A percentile compares a stretch with the other conserved stretches of the same genome.
Conservation (phyloP, 2,888 invertebrate genomes). For the Gordius sp. region DNA sequence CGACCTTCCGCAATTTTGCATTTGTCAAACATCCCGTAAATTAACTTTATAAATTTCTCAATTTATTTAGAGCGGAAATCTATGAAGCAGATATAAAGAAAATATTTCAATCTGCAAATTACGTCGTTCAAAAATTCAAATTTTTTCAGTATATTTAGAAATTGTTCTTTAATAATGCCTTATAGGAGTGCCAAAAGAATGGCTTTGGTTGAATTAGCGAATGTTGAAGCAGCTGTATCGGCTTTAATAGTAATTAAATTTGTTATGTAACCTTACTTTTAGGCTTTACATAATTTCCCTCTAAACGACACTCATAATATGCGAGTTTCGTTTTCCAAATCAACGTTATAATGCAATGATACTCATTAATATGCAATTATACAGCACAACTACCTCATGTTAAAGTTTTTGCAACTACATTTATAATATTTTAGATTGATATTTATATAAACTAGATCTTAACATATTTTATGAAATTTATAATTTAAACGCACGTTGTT, state of each 20-base stretch:
- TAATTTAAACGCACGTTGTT: too few species aligned
- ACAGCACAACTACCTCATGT: too few species aligned
- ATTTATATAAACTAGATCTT: too few species aligned
- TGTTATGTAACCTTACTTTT: not conserved
- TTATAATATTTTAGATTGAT: too few species aligned
- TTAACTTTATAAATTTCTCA: not conserved
- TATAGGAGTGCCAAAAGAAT: constrained; percentile 97
- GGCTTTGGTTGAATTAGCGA: constrained; percentile 81
- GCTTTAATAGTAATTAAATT: constrained; percentile 47
- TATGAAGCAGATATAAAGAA: not conserved
- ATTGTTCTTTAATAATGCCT: too few species aligned
- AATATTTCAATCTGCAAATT: not conserved
- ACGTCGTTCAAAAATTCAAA: not conserved
- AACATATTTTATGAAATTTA: too few species aligned
- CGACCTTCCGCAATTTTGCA: constrained; percentile 2
- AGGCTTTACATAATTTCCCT: not conserved
- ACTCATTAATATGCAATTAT: too few species aligned
- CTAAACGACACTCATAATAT: constrained; percentile 1
- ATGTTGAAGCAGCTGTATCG: constrained; percentile 77
- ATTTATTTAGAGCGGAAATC: not conserved
- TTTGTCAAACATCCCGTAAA: constrained; percentile 4
- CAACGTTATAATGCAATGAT: too few species aligned
- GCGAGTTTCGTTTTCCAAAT: constrained; percentile 2
- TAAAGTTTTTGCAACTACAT: too few species aligned
- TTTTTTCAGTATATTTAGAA: not conserved